These are phyloP conservation scores for Hirudo medicinalis DNA, from an alignment of 1,140 invertebrate genomes.

Conservation along the genomic window DNA sequence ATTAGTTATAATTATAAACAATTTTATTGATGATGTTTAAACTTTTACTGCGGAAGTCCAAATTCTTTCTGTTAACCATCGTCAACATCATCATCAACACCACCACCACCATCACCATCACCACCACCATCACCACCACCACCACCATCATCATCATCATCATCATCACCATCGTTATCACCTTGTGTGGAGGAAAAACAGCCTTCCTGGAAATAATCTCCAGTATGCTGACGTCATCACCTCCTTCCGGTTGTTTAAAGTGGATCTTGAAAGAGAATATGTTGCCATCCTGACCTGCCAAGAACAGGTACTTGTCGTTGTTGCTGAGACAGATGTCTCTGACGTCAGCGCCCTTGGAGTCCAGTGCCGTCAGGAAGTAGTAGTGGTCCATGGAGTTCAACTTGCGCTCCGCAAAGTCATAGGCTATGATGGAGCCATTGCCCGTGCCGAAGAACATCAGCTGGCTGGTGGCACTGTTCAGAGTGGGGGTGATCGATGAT, in stretches of 20 bases:
- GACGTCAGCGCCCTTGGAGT: background rate
- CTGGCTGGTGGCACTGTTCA: no score
- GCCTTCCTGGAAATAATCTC: no score
- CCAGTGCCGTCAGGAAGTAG: background rate
- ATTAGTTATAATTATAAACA: no score
- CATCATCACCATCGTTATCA: no score
- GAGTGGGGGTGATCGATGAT: no score
- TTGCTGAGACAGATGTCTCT: slow-evolving; percentile 6
- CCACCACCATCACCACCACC: background rate
- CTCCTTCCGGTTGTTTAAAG: background rate
- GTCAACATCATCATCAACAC: background rate
- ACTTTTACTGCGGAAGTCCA: background rate
- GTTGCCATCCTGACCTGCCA: slow-evolving; percentile 8
- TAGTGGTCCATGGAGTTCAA: background rate
- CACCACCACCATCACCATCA: background rate
- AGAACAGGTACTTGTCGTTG: slow-evolving; percentile 7
- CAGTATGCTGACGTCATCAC: no score
- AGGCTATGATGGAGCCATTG: background rate
- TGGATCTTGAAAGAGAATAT: background rate
- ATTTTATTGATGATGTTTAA: no score
- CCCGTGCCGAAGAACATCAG: background rate
- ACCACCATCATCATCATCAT: background rate
- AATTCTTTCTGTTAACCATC: background rate
- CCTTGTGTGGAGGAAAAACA: no score
- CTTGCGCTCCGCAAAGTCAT: background rate